phyloP scores from a whole-genome alignment of 2,888 invertebrate genomes.

The Polymixis flavicincta region DNA sequence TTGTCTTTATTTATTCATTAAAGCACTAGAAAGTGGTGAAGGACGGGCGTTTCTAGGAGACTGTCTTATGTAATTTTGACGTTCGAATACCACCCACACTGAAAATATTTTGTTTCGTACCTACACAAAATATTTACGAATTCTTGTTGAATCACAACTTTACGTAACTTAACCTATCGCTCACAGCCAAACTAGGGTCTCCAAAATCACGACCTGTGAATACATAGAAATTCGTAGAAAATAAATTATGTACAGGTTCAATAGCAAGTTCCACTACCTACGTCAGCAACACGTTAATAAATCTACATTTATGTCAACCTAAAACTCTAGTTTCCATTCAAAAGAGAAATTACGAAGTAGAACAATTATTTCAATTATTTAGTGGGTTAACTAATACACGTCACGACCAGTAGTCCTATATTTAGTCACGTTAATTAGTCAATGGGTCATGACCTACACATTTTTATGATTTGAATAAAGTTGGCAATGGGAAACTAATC shows the following conservation, averaged over 20 bases:
- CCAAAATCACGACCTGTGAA: background rate
- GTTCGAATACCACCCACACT: no score
- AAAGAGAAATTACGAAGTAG: conserved; percentile 45
- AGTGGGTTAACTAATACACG: conserved; percentile 53
- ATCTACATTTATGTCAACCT: conserved; percentile 24
- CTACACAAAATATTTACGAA: background rate
- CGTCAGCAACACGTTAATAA: conserved; percentile 20
- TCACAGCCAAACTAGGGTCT: background rate
- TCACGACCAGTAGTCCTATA: conserved; percentile 39
- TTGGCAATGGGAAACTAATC: background rate
- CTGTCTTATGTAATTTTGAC: no score
- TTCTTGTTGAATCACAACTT: background rate
- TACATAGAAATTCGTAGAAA: conserved; percentile 28
- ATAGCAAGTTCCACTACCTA: background rate
- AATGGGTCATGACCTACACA: conserved; percentile 38
- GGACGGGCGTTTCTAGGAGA: no score
- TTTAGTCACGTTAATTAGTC: conserved; percentile 32
- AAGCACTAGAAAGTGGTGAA: no score
- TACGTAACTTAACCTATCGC: background rate
- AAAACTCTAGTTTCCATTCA: conserved; percentile 44
- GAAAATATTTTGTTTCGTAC: no score
- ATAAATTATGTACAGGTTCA: conserved; percentile 16
- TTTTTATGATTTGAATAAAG: background rate
- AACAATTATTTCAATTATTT: conserved; percentile 49
- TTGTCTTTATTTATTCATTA: no score